These are phyloP conservation scores for Electrophaes corylata DNA, from an alignment of 2,888 invertebrate species.

Conservation along the genomic window DNA sequence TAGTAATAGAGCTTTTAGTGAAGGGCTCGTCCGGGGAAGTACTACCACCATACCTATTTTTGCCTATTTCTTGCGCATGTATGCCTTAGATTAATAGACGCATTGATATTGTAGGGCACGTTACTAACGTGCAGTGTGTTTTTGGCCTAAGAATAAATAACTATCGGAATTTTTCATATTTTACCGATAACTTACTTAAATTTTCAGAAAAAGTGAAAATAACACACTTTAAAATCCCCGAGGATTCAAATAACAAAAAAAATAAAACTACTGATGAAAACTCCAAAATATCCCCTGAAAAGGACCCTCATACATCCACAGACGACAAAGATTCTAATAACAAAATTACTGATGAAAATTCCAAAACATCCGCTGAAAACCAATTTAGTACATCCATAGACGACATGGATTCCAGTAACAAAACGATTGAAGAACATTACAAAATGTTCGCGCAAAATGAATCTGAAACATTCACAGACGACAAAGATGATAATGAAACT, in stretches of 20 bases:
- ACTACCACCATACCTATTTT: too few species aligned
- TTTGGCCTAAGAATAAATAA: too few species aligned
- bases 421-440: not conserved
- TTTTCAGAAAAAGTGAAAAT: constrained; percentile 39
- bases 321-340: not conserved
- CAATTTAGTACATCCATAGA: not conserved
- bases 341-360: not conserved
- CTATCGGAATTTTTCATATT: too few species aligned
- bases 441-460: not conserved
- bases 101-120: too few species aligned
- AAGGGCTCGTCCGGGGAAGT: too few species aligned
- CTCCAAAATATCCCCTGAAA: not conserved
- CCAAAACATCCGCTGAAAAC: not conserved
- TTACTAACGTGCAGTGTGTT: too few species aligned
- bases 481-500: not conserved
- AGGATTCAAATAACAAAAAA: constrained; percentile 1
- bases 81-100: too few species aligned
- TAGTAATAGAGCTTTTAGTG: too few species aligned
- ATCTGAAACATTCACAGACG: not conserved
- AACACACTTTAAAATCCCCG: constrained; percentile 35
- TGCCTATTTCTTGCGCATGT: too few species aligned
- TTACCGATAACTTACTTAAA: not conserved
- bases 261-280: not conserved
- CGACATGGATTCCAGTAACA: not conserved
- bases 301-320: not conserved